Conservation (phyloP, 2,888 invertebrate genomes). For the Linnaemya vulpina region DNA sequence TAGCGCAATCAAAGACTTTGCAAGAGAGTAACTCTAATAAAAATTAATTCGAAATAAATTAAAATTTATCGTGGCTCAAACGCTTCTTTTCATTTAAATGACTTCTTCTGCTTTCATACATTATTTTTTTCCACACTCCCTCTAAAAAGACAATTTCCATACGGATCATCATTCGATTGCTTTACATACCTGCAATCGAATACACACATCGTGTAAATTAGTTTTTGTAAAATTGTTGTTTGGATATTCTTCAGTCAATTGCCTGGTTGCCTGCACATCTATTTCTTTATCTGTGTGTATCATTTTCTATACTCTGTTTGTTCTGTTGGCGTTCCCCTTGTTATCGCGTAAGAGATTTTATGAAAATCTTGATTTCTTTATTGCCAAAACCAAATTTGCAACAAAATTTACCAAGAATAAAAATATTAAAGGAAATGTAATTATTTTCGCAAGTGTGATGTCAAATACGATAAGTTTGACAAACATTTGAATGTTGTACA, state of each 20-base stretch:
- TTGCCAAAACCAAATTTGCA: slow-evolving; percentile 15
- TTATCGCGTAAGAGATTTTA: slow-evolving; percentile 17
- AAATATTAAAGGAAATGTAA: slow-evolving; percentile 55
- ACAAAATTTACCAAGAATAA: slow-evolving; percentile 31
- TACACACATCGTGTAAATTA: slow-evolving; percentile 24
- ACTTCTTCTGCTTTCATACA: no score
- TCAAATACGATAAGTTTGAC: slow-evolving; percentile 29
- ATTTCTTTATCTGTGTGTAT: neutral
- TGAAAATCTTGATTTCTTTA: slow-evolving; percentile 29
- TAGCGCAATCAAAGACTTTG: no score
- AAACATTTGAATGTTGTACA: neutral
- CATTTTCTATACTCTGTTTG: neutral
- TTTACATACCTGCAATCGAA: neutral
- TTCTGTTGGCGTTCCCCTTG: neutral
- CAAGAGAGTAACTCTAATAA: no score
- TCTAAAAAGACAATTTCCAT: no score
- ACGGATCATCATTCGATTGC: neutral
- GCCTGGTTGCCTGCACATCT: neutral
- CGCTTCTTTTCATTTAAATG: no score
- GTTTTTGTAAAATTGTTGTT: slow-evolving; percentile 1
- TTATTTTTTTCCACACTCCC: no score
- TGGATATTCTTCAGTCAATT: slow-evolving; percentile 34
- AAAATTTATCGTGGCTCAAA: no score
- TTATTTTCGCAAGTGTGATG: slow-evolving; percentile 57
- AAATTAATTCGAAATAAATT: no score